A percentile compares a stretch with the other conserved stretches of the same genome.
phyloP scores from a whole-genome alignment of 1,140 invertebrate species.

The Drosophila truncata region DNA sequence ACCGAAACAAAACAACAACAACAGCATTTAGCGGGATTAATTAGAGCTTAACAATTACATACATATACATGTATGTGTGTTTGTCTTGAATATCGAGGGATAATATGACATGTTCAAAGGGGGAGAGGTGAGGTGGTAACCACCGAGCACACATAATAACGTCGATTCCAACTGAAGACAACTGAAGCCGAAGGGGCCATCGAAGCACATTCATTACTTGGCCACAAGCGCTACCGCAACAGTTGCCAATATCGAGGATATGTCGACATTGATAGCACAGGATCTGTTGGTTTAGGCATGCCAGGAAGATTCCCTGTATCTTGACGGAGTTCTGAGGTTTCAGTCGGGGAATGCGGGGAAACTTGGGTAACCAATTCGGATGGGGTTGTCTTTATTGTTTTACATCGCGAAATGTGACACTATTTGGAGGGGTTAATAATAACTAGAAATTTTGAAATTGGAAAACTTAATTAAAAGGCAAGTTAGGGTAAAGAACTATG shows the following conservation, averaged over 20 bases:
- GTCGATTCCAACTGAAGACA: slow-evolving; percentile 43
- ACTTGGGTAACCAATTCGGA: no score
- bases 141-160: slow-evolving; percentile 57
- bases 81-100: not conserved
- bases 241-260: slow-evolving; percentile 37
- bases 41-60: slow-evolving; percentile 50
- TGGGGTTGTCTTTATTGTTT: not conserved
- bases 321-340: not conserved
- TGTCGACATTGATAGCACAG: slow-evolving; percentile 16
- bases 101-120: slow-evolving; percentile 1
- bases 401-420: not conserved
- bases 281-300: slow-evolving; percentile 4
- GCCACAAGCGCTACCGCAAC: slow-evolving; percentile 52
- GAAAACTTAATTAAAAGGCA: no score
- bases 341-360: not conserved
- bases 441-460: not conserved
- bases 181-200: slow-evolving; percentile 32
- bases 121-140: slow-evolving; percentile 3
- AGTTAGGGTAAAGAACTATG: not conserved
- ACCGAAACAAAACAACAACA: slow-evolving; percentile 35
- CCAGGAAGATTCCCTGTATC: not conserved
- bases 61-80: not conserved
- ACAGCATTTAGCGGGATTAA: slow-evolving; percentile 51
- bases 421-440: not conserved
- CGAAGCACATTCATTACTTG: slow-evolving; percentile 65